These are phyloP conservation scores for Variabilichromis moorii DNA, from an alignment of 2,113 vertebrate species.

Conservation along the genomic window DNA sequence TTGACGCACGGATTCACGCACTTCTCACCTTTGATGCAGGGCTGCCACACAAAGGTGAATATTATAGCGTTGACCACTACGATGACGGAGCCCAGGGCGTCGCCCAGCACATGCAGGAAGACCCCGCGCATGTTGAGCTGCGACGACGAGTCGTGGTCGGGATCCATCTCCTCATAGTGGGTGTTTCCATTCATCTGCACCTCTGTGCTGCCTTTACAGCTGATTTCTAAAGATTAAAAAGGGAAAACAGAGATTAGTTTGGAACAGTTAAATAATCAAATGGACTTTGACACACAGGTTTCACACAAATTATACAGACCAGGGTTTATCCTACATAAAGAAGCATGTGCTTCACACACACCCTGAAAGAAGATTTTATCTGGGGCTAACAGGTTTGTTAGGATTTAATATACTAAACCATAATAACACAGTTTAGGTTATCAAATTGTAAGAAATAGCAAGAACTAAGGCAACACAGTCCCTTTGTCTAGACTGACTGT, in stretches of 20 bases:
- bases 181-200: conserved; percentile 84
- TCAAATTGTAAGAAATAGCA: neutral
- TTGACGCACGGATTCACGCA: conserved; percentile 82
- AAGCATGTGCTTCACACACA: neutral
- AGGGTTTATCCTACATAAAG: neutral
- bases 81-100: conserved; percentile 95
- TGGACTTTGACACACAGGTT: neutral
- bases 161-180: conserved; percentile 72
- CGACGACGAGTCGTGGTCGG: conserved; percentile 62
- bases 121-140: conserved; percentile 99
- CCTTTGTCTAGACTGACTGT: neutral
- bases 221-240: conserved; percentile 60
- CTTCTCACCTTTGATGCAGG: conserved; percentile 66
- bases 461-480: neutral
- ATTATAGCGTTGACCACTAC: conserved; percentile 90
- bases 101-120: conserved; percentile 95
- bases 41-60: conserved; percentile 86
- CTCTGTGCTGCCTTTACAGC: conserved; percentile 65
- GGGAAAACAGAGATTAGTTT: neutral
- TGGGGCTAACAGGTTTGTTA: neutral
- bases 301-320: neutral
- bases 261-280: neutral
- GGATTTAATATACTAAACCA: neutral
- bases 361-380: neutral
- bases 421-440: neutral